Conservation (phyloP, 2,113 vertebrate genomes). For the Sprattus sprattus region DNA sequence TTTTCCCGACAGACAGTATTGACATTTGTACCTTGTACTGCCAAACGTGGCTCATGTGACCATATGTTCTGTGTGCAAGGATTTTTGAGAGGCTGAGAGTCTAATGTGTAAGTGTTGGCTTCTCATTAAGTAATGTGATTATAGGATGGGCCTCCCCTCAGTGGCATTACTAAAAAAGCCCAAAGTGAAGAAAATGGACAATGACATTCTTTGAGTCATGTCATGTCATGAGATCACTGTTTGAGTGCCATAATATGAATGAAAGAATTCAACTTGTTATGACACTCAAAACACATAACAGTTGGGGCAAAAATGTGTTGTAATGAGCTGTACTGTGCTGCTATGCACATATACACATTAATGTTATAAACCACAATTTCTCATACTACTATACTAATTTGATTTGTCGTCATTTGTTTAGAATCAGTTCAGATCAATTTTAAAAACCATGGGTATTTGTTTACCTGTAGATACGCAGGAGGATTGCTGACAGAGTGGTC, state of each 20-base stretch:
- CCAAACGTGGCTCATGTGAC: background rate
- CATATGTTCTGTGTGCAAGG: background rate
- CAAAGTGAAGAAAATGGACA: background rate
- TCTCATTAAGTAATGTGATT: background rate
- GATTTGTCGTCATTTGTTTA: background rate
- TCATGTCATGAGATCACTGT: background rate
- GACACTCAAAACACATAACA: too few relatives aligned
- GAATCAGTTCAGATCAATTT: background rate
- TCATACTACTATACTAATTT: background rate
- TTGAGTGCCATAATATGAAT: background rate
- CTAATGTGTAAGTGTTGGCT: background rate
- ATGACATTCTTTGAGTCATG: background rate
- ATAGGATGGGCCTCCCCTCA: background rate
- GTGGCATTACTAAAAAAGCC: background rate
- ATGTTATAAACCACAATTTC: background rate
- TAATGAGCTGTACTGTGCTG: too few relatives aligned
- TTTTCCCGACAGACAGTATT: background rate
- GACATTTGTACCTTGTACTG: background rate
- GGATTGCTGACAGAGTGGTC: slow-evolving; percentile 62
- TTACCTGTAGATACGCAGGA: slow-evolving; percentile 87
- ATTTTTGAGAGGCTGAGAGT: background rate
- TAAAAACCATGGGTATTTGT: slow-evolving; percentile 21
- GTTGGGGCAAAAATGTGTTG: too few relatives aligned
- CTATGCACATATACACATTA: background rate
- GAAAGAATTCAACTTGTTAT: background rate